Evolutionary conservation across 2,888 invertebrate species (phyloP), one percentile per base, ranked within the genome.

Genomic region (Trisateles emortualis): DNA sequence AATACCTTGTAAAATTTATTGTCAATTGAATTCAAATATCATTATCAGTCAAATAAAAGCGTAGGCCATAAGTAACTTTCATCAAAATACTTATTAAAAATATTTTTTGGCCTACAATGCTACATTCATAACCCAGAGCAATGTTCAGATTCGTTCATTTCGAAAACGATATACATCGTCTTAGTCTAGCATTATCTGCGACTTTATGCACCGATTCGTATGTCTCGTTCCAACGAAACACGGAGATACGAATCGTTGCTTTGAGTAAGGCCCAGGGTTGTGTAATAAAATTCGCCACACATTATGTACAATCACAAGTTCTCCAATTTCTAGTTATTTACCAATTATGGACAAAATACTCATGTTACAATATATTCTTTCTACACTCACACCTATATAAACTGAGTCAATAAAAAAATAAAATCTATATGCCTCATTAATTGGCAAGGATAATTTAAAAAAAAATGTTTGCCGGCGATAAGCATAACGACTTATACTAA

Each of bases 401-500:
- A 75, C 64, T 64, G 76, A 71, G 74, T 74, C 62, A 74, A 61
- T 59, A 69, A 72, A 42, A 58, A 68, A 53, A 57, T 47, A 67
- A 69, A 69, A 72, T 75, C 72, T 66, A 72, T 80, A 78, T 76
- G 83, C 82, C 84, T 84, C 84, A 76, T 81, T 79, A 73, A 76
- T 76, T 83, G 83, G 84, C 85, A 83, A 81, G 80, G 74, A 70
- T 74, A 74, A 64, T 72, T 77, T 77, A 83, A 79, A 78, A 78
- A 78, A 79, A 76, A 80, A 78, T 72, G 70, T 78, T 69, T 79
- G 72, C 81, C 81, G 77, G 82, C 84, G 79, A 84, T 84, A 88
- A 87, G 86, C 84, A 84, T 84, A 73, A 79, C 73, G 71, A 79
- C 86, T 83, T 86, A 87, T 61, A 68, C 83, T 86, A 84, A 70